Base-by-base conservation (phyloP, 2,797 vertebrate genomes). In the Catostomus latipinnis region DNA sequence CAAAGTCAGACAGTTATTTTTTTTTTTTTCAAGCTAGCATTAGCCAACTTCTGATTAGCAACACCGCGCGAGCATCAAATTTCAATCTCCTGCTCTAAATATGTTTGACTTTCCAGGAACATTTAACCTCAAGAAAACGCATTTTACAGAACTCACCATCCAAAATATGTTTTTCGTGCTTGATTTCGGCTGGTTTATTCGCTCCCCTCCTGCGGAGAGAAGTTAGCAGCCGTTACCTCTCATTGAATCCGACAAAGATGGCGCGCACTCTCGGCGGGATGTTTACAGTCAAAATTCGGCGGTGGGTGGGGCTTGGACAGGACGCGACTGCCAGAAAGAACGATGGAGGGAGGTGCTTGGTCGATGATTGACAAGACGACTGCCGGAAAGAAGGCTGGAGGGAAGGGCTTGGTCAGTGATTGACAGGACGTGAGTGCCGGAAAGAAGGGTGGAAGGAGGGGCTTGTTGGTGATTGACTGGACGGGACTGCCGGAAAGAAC, bases 191-290 rank as follows among this genome's bases (percentile, higher is more conserved):
- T 89, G 88, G 90, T 83, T 89, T 90, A 73, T 92, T 90, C 90
- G 89, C 89, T 91, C 91, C 82, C 86, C 74, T 80, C 62, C 65
- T 57, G 50, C 62, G 78, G 68, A 82, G 70, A 82, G 78, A 83
- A 80, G 84, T 84, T 77, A 87, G 53, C 83, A 85, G 90, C 89
- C 87, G 90, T 90, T 90, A 89, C 87, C 93, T 93, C 92, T 93
- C 94, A 95, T 96, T 95, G 94, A 96, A 95, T 95, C 95, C 94
- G 94, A 94, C 96, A 78, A 98, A 99, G 96, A 99, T 99, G 97
- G 97, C 97, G 94, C 91, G 95, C 92, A 89, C 83, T 89, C 90
- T 94, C 94, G 90, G 91, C 96, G 96, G 97, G 96, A 98, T 98
- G 97, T 98, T 98, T 94, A 94, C 93, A 92, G 89, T 93, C 92